These are phyloP conservation scores for Apolygus lucorum DNA, from an alignment of 1,140 invertebrate species.

Conservation along the genomic window DNA sequence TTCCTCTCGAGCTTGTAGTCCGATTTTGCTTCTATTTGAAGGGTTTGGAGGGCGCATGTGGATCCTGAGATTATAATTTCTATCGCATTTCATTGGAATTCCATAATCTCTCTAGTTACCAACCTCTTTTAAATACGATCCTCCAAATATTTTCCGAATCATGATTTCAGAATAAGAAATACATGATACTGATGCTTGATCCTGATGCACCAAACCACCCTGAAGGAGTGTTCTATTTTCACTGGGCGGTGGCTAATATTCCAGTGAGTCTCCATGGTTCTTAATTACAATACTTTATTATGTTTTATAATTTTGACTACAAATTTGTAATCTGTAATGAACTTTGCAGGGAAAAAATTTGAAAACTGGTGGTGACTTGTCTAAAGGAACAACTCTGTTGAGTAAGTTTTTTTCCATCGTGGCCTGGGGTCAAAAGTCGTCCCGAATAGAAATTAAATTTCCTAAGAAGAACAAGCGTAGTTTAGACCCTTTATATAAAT, in stretches of 20 bases:
- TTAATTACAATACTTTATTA: neutral
- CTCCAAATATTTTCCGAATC: neutral
- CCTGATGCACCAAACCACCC: conserved; percentile 33
- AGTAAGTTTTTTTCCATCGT: neutral
- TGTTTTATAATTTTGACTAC: neutral
- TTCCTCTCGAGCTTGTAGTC: too few relatives aligned
- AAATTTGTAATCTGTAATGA: neutral
- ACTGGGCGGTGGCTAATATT: conserved; percentile 35
- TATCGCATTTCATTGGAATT: too few relatives aligned
- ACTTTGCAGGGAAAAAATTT: neutral
- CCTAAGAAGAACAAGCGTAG: too few relatives aligned
- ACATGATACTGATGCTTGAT: conserved; percentile 32
- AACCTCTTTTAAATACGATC: too few relatives aligned
- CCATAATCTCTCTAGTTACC: too few relatives aligned
- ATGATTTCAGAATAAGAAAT: conserved; percentile 9
- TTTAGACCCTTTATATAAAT: neutral
- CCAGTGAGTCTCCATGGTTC: conserved; percentile 15
- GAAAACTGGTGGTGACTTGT: neutral
- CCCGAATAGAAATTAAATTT: too few relatives aligned
- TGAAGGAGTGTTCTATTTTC: conserved; percentile 33
- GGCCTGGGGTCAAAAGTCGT: too few relatives aligned
- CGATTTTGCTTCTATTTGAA: too few relatives aligned
- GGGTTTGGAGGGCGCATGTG: too few relatives aligned
- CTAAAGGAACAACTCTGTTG: neutral
- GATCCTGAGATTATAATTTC: too few relatives aligned